These are phyloP conservation scores for Hiodon tergisus DNA, from an alignment of 2,113 vertebrate genomes.

Conservation along the genomic window DNA sequence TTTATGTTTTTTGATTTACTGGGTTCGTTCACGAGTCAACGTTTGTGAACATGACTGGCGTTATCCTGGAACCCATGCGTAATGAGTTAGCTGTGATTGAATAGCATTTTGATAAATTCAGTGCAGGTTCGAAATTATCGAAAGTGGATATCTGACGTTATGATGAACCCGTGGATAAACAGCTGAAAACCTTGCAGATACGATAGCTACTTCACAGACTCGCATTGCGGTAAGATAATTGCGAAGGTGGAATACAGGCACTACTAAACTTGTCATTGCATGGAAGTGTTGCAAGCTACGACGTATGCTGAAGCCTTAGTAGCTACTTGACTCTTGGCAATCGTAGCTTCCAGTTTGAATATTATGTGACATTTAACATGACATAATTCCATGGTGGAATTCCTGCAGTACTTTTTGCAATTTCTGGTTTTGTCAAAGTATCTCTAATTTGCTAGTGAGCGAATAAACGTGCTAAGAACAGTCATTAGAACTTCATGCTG, in stretches of 20 bases:
- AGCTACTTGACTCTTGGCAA: too few relatives aligned
- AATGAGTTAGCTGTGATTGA: not conserved
- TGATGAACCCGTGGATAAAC: conserved; percentile 37
- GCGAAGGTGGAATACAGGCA: not conserved
- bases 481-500: too few relatives aligned
- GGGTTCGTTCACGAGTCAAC: conserved; percentile 25
- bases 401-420: too few relatives aligned
- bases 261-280: not conserved
- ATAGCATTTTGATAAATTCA: not conserved
- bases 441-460: too few relatives aligned
- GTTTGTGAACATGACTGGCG: conserved; percentile 30
- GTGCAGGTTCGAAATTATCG: not conserved
- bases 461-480: too few relatives aligned
- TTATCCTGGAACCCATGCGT: conserved; percentile 1
- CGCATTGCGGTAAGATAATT: conserved; percentile 63
- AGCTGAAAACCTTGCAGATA: conserved; percentile 48
- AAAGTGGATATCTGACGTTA: conserved; percentile 32
- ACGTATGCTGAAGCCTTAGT: too few relatives aligned
- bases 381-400: too few relatives aligned
- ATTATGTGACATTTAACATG: too few relatives aligned
- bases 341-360: too few relatives aligned
- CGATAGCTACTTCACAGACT: conserved; percentile 67
- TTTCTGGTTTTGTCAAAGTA: too few relatives aligned
- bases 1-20: not conserved
- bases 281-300: too few relatives aligned